Base-by-base conservation (phyloP, 1,140 invertebrate species). In the Eupeodes corollae region DNA sequence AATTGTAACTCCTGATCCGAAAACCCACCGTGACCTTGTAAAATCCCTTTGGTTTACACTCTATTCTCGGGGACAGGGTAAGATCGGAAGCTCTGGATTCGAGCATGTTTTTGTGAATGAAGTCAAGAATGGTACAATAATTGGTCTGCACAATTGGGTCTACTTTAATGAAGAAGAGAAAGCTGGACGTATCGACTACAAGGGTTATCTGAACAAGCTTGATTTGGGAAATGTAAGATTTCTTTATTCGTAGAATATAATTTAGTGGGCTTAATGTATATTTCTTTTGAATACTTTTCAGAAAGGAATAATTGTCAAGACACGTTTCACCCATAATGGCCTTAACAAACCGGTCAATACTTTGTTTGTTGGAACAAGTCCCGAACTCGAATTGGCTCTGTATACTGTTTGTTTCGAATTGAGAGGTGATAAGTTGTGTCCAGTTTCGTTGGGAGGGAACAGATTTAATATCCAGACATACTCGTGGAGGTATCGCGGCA, bases 131-230 rank as follows among this genome's bases (percentile, higher is more conserved):
- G 69, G 76, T n/a, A 78, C 84, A 57, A 77, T 92, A 32, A 74
- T 74, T 56, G 90, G 90, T 11, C 72, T 92, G 46, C 89, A 93
- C 62, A 91, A 91, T 63, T 93, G 89, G 89, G 73, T 92, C n/a
- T 88, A 84, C 61, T 89, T 87, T 46, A 75, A 77, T 31, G 74
- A 76, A 44, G 80, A 88, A 70, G 89, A 94, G 71, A 69, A 73
- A 42, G 77, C 79, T 0, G 61, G 66, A 0, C 72, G 74, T 32
- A 57, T 72, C 2, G 81, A 91, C 66, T 92, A 93, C 64, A 76
- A 86, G 50, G 88, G 88, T 11, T 89, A 85, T 54, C 70, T 86
- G 45, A 85, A 83, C 56, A 79, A 82, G 59, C 51, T 79, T 46
- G 77, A 83, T 58, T 71, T 91, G 16, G 79, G 74, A 57, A 74